Percentiles rank a stretch among this genome's conserved stretches.
These are phyloP conservation scores for Pipa parva DNA, from an alignment of 2,113 vertebrate genomes.

Conservation along the genomic window DNA sequence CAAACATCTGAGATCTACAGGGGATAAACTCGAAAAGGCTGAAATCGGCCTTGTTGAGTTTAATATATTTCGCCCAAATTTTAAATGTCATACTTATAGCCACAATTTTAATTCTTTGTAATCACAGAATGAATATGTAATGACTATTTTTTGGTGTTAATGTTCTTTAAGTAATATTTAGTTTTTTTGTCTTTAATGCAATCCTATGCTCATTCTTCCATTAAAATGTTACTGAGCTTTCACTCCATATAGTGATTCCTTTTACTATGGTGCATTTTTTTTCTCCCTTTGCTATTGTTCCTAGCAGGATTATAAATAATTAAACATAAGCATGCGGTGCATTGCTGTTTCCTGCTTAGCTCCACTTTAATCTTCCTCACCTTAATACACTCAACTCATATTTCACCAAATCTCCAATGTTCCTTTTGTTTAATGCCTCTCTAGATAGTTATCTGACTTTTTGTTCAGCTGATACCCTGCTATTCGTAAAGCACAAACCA, in stretches of 20 bases:
- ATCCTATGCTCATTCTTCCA: neutral
- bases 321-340: constrained; percentile 27
- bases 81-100: too few relatives aligned
- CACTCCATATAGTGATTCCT: neutral
- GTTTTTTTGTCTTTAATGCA: neutral
- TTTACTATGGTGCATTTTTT: constrained; percentile 19
- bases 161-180: neutral
- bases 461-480: constrained; percentile 7
- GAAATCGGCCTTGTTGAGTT: too few relatives aligned
- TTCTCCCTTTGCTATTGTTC: constrained; percentile 14
- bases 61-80: too few relatives aligned
- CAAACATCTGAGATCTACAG: too few relatives aligned
- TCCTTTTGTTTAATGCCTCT: constrained; percentile 29
- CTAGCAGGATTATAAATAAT: constrained; percentile 37
- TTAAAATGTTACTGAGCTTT: neutral
- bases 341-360: constrained; percentile 21
- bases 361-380: constrained; percentile 28
- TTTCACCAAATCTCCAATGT: constrained; percentile 13
- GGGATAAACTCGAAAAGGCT: too few relatives aligned
- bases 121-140: neutral
- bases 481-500: constrained; percentile 28
- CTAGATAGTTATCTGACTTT: constrained; percentile 12
- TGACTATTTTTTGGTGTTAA: too few relatives aligned
- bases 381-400: constrained; percentile 17
- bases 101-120: neutral